These are phyloP conservation scores for Poeciliopsis occidentalis DNA, from an alignment of 2,113 vertebrate species.

Conservation along the genomic window DNA sequence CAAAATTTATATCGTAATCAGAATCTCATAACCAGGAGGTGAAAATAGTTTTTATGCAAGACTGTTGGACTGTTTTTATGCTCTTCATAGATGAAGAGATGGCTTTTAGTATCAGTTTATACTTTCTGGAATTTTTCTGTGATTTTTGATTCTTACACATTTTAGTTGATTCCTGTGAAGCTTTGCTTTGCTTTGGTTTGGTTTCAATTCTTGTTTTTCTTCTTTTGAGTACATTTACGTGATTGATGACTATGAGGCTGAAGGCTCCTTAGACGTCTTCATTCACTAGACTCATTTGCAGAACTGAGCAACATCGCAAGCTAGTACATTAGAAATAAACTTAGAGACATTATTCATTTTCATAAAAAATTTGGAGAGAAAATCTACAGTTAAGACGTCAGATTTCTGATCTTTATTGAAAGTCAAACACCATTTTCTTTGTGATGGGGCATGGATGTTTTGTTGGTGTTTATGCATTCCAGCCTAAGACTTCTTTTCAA, in stretches of 20 bases:
- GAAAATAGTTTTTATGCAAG: not conserved
- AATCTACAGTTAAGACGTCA: not conserved
- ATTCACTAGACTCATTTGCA: not conserved
- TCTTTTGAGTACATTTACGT: not conserved
- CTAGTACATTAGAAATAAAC: not conserved
- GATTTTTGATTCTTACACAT: not conserved
- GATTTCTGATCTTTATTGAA: too few species aligned
- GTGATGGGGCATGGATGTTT: too few species aligned
- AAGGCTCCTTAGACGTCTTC: not conserved
- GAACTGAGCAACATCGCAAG: not conserved
- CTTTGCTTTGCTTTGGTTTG: not conserved
- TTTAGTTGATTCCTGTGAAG: not conserved
- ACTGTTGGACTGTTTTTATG: not conserved
- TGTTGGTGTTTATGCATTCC: not conserved
- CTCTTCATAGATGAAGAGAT: not conserved
- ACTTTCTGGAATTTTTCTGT: not conserved
- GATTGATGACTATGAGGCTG: not conserved
- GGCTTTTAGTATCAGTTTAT: not conserved
- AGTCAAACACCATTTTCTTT: too few species aligned
- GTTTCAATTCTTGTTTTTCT: not conserved
- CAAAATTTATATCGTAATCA: not conserved
- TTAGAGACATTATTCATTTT: not conserved
- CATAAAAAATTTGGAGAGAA: not conserved
- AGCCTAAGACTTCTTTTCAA: not conserved
- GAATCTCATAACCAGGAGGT: not conserved